Evolutionary conservation across 1,140 invertebrate genomes (phyloP).

Genomic region (Caenorhabditis remanei): DNA sequence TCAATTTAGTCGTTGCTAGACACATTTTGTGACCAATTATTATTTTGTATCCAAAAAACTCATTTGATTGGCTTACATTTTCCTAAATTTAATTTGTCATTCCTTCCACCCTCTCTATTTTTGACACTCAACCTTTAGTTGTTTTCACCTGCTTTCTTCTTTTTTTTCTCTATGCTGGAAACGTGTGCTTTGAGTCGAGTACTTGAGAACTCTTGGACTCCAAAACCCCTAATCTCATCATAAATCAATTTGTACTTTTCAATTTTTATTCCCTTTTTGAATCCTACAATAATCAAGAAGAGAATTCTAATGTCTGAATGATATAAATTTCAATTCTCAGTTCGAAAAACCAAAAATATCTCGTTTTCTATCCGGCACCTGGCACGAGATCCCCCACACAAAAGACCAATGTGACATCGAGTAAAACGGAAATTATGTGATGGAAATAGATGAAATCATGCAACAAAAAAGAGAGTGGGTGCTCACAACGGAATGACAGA

Average conservation of each 20-base stretch:
- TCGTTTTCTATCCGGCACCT: too few relatives aligned
- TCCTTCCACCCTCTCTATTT: conserved; percentile 16
- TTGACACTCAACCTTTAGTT: background rate
- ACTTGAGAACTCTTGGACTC: background rate
- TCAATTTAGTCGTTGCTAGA: background rate
- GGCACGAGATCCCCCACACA: too few relatives aligned
- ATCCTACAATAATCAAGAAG: too few relatives aligned
- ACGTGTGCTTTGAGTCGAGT: background rate
- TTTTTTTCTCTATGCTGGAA: background rate
- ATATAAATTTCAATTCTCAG: too few relatives aligned
- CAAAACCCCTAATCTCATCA: background rate
- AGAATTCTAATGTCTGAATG: too few relatives aligned
- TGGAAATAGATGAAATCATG: background rate
- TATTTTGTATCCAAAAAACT: background rate
- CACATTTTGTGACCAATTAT: background rate
- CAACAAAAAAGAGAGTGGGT: background rate
- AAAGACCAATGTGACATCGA: background rate
- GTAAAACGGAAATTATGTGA: conserved; percentile 5
- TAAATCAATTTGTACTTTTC: background rate
- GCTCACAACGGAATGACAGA: conserved; percentile 52
- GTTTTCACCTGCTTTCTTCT: background rate
- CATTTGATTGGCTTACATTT: background rate
- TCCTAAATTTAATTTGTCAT: background rate
- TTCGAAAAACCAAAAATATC: too few relatives aligned
- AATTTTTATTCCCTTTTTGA: background rate